phyloP scores from a whole-genome alignment of 2,888 invertebrate genomes.

The Rhingia rostrata region DNA sequence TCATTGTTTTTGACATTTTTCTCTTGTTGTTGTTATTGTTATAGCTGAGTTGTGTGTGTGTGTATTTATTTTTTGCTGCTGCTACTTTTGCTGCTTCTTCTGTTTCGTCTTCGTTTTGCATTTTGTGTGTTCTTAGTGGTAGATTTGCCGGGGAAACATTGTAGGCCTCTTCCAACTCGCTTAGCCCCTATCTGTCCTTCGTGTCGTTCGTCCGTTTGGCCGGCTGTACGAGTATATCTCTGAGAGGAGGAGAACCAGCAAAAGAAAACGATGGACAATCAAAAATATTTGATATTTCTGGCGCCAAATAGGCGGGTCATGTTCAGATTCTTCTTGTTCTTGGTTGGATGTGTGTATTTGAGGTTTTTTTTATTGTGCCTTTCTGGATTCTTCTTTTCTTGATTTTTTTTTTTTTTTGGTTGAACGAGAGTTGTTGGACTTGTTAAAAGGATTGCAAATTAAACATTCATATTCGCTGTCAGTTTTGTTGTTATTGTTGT shows the following conservation, averaged over 20 bases:
- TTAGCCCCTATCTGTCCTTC: constrained; percentile 22
- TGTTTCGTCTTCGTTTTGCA: constrained; percentile 46
- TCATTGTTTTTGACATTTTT: constrained; percentile 83
- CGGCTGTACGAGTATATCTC: neutral
- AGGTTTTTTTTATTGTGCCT: constrained; percentile 4
- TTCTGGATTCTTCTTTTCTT: neutral
- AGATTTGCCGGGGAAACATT: constrained; percentile 49
- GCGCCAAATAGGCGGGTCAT: constrained; percentile 74
- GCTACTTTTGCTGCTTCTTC: neutral
- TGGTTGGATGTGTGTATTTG: constrained; percentile 5
- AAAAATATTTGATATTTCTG: constrained; percentile 73
- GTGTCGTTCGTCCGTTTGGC: neutral
- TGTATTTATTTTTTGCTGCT: constrained; percentile 9
- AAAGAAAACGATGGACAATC: constrained; percentile 71
- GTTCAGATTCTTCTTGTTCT: constrained; percentile 55
- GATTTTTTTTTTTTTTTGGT: constrained; percentile 18
- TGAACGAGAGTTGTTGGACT: constrained; percentile 12
- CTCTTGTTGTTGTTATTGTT: constrained; percentile 72
- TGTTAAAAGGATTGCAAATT: constrained; percentile 64
- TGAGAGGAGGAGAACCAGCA: constrained; percentile 20
- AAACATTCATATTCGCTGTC: constrained; percentile 64
- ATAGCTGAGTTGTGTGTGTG: neutral
- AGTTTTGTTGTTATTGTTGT: constrained; percentile 32
- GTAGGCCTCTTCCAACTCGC: constrained; percentile 35
- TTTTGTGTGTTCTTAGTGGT: constrained; percentile 28